Evolutionary conservation across 2,888 invertebrate species (phyloP).

Genomic region (Plagodis pulveraria): DNA sequence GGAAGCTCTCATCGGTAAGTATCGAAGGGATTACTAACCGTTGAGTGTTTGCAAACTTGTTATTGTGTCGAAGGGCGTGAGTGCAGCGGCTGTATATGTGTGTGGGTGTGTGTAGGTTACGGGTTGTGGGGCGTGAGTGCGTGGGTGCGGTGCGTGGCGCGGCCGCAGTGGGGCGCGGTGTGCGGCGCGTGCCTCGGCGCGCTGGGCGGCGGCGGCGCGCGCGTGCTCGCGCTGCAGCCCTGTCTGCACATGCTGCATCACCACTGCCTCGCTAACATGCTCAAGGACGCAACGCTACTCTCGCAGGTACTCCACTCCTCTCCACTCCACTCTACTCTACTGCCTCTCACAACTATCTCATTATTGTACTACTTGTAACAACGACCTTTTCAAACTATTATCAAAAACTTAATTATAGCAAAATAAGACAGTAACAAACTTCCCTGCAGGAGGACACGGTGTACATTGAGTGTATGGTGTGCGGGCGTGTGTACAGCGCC

Average conservation of each 20-base stretch:
- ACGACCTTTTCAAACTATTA: too few species aligned
- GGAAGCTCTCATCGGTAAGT: constrained; percentile 44
- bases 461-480: constrained; percentile 94
- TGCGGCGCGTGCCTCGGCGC: constrained; percentile 90
- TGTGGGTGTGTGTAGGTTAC: too few species aligned
- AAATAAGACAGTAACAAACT: too few species aligned
- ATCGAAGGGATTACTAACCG: background rate
- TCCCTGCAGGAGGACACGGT: constrained; percentile 75
- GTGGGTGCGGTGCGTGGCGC: constrained; percentile 58
- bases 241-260: constrained; percentile 93
- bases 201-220: constrained; percentile 56
- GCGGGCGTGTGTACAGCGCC: constrained; percentile 90
- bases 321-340: too few species aligned
- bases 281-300: constrained; percentile 67
- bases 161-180: constrained; percentile 87
- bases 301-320: too few species aligned
- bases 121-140: constrained; percentile 15
- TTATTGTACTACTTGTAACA: too few species aligned
- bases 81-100: too few species aligned
- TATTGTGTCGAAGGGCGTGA: too few species aligned
- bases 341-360: too few species aligned
- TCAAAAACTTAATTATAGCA: too few species aligned
- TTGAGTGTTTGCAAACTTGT: too few species aligned
- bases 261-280: constrained; percentile 91
- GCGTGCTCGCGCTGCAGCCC: constrained; percentile 85